Percentiles rank a stretch among this genome's conserved stretches.
Conservation (phyloP, 2,113 vertebrate species). For the Bubo blakistoni region DNA sequence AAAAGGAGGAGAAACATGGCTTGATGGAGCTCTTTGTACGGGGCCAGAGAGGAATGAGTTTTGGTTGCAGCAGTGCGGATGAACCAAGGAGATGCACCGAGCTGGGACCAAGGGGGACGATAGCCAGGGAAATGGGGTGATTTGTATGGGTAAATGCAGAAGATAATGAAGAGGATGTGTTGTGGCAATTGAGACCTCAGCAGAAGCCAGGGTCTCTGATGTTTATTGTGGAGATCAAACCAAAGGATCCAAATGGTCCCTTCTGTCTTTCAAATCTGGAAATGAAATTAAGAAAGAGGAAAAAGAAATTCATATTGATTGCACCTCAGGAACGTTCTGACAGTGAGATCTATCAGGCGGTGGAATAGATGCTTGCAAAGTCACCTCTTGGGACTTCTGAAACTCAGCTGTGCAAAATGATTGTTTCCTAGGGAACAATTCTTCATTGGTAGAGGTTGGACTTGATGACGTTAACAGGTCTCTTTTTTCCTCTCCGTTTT, state of each 20-base stretch:
- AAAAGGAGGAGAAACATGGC: background rate
- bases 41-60: background rate
- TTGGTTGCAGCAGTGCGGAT: background rate
- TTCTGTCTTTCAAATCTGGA: background rate
- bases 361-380: background rate
- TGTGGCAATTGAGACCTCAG: background rate
- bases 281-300: background rate
- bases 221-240: background rate
- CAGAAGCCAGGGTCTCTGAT: background rate
- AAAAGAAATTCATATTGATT: background rate
- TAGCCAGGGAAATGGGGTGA: background rate
- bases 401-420: background rate
- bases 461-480: background rate
- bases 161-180: background rate
- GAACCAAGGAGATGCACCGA: background rate
- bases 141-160: background rate
- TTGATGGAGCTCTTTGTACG: background rate
- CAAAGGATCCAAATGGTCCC: background rate
- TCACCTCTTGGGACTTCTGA: conserved; percentile 1
- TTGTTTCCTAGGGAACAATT: background rate
- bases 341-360: background rate
- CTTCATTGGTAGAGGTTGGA: background rate
- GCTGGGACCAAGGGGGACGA: background rate
- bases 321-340: background rate
- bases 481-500: background rate